Conservation (phyloP, 1,140 invertebrate species). For the Gyrodactylus salaris region DNA sequence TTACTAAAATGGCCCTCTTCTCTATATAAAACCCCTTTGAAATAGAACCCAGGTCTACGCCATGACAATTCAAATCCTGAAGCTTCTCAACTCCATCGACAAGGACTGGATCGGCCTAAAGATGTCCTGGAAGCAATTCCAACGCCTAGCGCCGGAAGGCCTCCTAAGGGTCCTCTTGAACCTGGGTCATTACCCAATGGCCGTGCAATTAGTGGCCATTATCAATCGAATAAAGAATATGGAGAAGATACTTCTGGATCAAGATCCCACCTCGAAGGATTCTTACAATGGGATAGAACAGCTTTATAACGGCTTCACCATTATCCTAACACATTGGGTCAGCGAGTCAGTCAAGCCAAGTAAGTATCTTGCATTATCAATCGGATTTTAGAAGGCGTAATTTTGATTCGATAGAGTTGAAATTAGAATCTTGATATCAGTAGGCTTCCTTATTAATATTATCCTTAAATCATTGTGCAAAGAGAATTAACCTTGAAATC, state of each 20-base stretch:
- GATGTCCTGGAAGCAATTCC: neutral
- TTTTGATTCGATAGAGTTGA: too few species aligned
- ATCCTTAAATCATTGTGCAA: too few species aligned
- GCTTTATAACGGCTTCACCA: neutral
- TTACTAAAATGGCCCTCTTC: neutral
- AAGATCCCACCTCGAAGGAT: neutral
- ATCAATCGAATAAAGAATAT: neutral
- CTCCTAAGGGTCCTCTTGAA: neutral
- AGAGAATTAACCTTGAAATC: too few species aligned
- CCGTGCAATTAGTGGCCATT: neutral
- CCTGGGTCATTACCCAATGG: neutral
- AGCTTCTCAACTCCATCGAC: neutral
- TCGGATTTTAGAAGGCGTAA: too few species aligned
- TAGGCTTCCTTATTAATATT: too few species aligned
- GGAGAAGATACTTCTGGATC: neutral
- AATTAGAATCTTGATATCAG: too few species aligned
- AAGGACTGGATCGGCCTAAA: neutral
- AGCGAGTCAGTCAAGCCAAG: neutral
- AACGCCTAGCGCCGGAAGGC: neutral
- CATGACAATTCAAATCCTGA: neutral
- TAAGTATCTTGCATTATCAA: neutral
- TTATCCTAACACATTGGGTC: neutral
- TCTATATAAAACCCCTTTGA: neutral
- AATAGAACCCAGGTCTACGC: neutral
- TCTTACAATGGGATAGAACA: neutral